phyloP scores from a whole-genome alignment of 2,888 invertebrate genomes.

The Drosophila pseudotakahashii region DNA sequence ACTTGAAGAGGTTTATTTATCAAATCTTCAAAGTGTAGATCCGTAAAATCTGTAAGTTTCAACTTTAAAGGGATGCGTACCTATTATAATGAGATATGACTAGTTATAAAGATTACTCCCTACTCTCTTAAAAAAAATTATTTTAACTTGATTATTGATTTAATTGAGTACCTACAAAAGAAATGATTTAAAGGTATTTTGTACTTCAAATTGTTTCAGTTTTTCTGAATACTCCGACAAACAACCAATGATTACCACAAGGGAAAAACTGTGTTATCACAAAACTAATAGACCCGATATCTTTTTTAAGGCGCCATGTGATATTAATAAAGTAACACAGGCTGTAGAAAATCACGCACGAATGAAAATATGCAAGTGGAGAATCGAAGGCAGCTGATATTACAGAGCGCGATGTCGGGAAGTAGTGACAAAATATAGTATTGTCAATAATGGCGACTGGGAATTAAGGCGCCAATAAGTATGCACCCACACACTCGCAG shows the following conservation, averaged over 20 bases:
- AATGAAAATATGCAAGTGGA: neutral
- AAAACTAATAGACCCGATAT: conserved; percentile 1
- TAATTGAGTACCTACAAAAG: no score
- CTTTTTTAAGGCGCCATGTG: conserved; percentile 1
- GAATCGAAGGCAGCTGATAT: neutral
- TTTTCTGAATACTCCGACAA: no score
- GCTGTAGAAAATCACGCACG: conserved; percentile 1
- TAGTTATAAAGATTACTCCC: neutral
- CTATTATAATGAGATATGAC: no score
- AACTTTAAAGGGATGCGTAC: no score
- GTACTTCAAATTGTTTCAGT: no score
- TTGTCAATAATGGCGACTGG: conserved; percentile 26
- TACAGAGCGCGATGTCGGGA: conserved; percentile 2
- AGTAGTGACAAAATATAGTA: conserved; percentile 49
- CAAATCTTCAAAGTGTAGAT: no score
- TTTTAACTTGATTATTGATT: no score
- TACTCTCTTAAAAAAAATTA: neutral
- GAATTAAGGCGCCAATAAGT: conserved; percentile 45
- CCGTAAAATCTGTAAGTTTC: no score
- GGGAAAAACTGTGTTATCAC: neutral
- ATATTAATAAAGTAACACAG: conserved; percentile 16
- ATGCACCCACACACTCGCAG: conserved; percentile 17
- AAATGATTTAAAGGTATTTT: no score
- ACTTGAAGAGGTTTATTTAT: no score
- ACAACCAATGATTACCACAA: no score